Conservation (phyloP, 2,888 invertebrate species). For the Eupsilia transversa region DNA sequence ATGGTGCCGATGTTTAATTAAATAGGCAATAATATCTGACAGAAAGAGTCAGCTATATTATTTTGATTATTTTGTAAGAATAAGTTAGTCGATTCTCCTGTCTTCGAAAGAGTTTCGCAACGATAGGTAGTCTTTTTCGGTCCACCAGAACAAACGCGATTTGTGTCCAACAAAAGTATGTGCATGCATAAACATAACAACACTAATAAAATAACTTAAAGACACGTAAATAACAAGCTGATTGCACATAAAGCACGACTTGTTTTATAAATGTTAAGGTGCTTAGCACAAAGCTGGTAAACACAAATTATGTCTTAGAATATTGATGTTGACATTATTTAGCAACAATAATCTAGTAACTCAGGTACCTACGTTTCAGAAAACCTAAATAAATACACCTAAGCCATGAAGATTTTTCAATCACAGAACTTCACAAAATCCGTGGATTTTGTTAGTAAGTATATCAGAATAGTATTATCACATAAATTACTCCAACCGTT, state of each 20-base stretch:
- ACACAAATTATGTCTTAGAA: constrained; percentile 29
- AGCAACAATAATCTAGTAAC: constrained; percentile 24
- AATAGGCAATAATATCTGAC: not conserved
- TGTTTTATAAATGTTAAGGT: constrained; percentile 47
- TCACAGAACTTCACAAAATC: no score
- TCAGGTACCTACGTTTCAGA: constrained; percentile 1
- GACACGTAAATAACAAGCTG: constrained; percentile 23
- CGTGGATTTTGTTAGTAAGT: no score
- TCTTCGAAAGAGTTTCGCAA: not conserved
- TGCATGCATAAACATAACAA: not conserved
- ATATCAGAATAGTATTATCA: not conserved
- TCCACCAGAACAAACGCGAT: constrained; percentile 5
- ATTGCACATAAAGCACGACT: constrained; percentile 45
- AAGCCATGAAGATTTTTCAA: no score
- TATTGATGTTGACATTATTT: constrained; percentile 34
- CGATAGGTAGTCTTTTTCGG: not conserved
- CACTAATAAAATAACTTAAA: constrained; percentile 36
- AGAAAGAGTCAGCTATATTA: not conserved
- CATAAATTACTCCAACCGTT: not conserved
- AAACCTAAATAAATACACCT: constrained; percentile 33
- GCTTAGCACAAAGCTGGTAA: constrained; percentile 37
- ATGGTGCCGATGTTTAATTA: not conserved
- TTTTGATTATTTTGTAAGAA: not conserved
- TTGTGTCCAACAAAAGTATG: constrained; percentile 23
- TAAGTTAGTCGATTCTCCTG: not conserved